These are phyloP conservation scores for Chondrosia reniformis DNA, from an alignment of 37 sponge, comb jelly and placozoan genomes.

Conservation along the genomic window DNA sequence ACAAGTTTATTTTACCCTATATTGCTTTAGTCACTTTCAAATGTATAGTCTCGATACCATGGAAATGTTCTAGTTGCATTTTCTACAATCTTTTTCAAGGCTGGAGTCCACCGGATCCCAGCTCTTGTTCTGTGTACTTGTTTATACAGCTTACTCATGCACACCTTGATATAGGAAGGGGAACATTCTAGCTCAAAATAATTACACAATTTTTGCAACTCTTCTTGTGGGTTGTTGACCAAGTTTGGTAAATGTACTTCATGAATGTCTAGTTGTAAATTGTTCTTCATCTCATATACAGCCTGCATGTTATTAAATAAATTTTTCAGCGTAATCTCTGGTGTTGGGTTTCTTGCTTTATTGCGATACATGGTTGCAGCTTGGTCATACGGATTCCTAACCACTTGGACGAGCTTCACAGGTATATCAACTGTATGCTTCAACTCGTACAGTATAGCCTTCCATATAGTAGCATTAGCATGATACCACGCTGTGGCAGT, in stretches of 20 bases:
- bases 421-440: neutral
- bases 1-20: no score
- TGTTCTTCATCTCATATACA: neutral
- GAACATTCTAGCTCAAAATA: neutral
- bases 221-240: neutral
- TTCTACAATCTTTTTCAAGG: neutral
- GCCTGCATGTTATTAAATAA: slow-evolving; percentile 14
- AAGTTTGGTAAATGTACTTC: slow-evolving; percentile 4
- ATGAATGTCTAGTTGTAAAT: neutral
- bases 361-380: slow-evolving; percentile 13
- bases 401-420: neutral
- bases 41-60: neutral
- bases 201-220: neutral
- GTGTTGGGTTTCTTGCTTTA: neutral
- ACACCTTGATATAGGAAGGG: neutral
- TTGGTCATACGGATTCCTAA: slow-evolving; percentile 17
- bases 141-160: neutral
- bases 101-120: neutral
- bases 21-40: neutral
- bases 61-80: neutral
- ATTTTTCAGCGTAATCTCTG: neutral
- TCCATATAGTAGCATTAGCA: neutral
- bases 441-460: neutral
- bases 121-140: neutral
- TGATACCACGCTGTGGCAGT: neutral